Evolutionary conservation across 2,888 invertebrate species (phyloP).

Genomic region (Lysandra bellargus): DNA sequence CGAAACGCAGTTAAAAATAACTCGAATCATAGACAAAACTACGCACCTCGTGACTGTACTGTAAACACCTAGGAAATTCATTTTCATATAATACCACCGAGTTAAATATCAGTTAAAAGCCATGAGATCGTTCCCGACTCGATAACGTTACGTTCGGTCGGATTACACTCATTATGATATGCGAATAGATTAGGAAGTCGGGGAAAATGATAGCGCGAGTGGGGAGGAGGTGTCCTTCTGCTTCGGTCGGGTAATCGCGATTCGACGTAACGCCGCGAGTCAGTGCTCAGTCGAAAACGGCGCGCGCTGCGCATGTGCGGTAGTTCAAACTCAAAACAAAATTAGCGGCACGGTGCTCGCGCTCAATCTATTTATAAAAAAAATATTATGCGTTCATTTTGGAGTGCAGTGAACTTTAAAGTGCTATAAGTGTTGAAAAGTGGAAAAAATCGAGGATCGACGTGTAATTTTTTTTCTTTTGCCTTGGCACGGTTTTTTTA

Average conservation of each 20-base stretch:
- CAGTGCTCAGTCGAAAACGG: constrained; percentile 55
- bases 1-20: constrained; percentile 56
- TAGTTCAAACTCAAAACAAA: constrained; percentile 39
- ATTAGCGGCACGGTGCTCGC: constrained; percentile 41
- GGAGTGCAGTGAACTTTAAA: constrained; percentile 69
- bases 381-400: constrained; percentile 50
- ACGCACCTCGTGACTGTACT: constrained; percentile 53
- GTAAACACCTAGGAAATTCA: constrained; percentile 33
- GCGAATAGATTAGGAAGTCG: constrained; percentile 40
- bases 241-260: constrained; percentile 46
- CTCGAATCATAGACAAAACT: constrained; percentile 51
- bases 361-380: constrained; percentile 58
- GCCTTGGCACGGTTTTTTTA: constrained; percentile 28
- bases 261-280: constrained; percentile 23
- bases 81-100: constrained; percentile 37
- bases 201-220: constrained; percentile 3
- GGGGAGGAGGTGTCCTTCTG: constrained; percentile 41
- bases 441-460: constrained; percentile 40
- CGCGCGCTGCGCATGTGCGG: constrained; percentile 63
- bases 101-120: constrained; percentile 33
- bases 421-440: constrained; percentile 39
- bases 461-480: constrained; percentile 34
- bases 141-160: constrained; percentile 39
- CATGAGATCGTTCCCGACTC: neutral
- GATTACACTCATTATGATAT: constrained; percentile 39